These are phyloP conservation scores for Grantiella picta DNA, from an alignment of 2,113 vertebrate species.

Conservation along the genomic window DNA sequence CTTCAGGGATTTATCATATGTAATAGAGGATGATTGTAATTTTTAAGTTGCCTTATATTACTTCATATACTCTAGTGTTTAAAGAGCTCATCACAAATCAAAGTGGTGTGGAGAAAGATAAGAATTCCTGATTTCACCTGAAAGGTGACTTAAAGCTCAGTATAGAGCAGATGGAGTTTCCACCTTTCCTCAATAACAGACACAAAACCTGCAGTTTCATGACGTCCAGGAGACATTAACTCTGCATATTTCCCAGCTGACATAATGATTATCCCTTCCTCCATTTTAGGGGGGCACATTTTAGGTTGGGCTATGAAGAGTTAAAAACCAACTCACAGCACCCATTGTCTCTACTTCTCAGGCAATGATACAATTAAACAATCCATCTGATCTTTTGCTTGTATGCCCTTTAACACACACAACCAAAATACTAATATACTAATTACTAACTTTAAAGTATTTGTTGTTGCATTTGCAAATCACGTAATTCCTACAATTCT, in stretches of 20 bases:
- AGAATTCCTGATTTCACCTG: background rate
- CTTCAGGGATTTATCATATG: background rate
- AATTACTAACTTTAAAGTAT: background rate
- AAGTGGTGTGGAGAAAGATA: background rate
- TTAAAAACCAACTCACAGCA: background rate
- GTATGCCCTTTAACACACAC: background rate
- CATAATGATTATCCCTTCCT: background rate
- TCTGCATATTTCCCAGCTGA: background rate
- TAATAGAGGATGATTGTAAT: fast-evolving
- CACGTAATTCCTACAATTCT: background rate
- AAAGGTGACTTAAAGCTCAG: background rate
- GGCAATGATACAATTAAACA: background rate
- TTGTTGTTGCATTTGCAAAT: slow-evolving; percentile 7
- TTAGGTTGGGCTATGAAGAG: background rate
- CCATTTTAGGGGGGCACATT: background rate
- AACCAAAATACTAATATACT: background rate
- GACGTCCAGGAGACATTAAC: background rate
- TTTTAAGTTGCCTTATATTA: background rate
- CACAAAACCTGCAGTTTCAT: background rate
- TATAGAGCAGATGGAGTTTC: background rate
- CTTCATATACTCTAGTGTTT: background rate
- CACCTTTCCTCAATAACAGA: background rate
- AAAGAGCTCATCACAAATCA: background rate
- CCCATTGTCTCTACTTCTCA: background rate
- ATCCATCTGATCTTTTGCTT: background rate